Percentiles rank a stretch among this genome's conserved stretches.
These are phyloP conservation scores for Leptinotarsa defecta DNA, from an alignment of 1,140 invertebrate genomes.

Conservation along the genomic window DNA sequence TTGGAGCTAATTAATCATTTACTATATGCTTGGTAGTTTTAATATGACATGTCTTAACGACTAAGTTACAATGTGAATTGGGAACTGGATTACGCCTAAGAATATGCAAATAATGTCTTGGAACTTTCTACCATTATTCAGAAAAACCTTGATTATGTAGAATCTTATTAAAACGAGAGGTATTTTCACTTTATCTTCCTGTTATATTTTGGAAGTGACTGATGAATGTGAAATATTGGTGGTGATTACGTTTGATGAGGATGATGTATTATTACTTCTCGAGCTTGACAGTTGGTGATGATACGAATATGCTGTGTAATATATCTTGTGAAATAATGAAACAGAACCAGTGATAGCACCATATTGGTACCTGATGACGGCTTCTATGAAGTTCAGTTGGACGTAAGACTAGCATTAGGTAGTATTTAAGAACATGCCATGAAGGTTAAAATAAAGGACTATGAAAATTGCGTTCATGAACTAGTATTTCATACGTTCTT, in stretches of 20 bases:
- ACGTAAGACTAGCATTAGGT: no score
- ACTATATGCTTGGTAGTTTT: conserved; percentile 17
- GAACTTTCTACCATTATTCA: conserved; percentile 3
- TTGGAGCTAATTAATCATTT: conserved; percentile 2
- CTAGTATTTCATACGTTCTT: no score
- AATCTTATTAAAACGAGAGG: not conserved
- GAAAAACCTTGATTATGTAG: not conserved
- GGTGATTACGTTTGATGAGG: conserved; percentile 2
- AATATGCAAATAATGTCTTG: not conserved
- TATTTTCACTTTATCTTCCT: not conserved
- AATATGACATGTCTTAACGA: conserved; percentile 11
- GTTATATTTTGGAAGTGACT: not conserved
- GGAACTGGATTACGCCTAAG: not conserved
- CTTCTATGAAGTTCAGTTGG: no score
- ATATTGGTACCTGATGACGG: no score
- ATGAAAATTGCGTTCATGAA: no score
- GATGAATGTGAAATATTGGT: not conserved
- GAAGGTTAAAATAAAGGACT: no score
- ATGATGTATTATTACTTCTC: not conserved
- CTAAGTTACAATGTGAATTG: not conserved
- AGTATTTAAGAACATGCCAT: no score
- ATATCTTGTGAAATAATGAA: no score
- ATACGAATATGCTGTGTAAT: not conserved
- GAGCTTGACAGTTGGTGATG: not conserved
- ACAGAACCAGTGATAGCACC: no score